Evolutionary conservation across 2,113 vertebrate genomes (phyloP).

Genomic region (Coptodon bakossiorum): DNA sequence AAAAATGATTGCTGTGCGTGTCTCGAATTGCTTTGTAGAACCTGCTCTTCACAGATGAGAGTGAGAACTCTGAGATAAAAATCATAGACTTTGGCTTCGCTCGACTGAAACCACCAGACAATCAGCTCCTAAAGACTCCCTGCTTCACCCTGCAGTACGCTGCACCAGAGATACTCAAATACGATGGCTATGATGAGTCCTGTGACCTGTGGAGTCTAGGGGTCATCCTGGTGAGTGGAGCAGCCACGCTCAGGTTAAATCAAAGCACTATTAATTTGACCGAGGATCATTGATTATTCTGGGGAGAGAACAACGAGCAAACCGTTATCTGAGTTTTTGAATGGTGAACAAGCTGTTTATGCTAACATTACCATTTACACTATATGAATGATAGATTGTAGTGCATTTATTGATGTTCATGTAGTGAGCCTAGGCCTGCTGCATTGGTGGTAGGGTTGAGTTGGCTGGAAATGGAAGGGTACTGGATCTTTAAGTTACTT

Average conservation of each 20-base stretch:
- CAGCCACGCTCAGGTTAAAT: not conserved
- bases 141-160: slow-evolving; percentile 97
- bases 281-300: not conserved
- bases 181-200: slow-evolving; percentile 93
- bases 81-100: slow-evolving; percentile 98
- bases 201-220: slow-evolving; percentile 98
- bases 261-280: not conserved
- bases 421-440: not conserved
- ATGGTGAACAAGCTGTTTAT: not conserved
- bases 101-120: slow-evolving; percentile 93
- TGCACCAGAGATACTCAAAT: slow-evolving; percentile 91
- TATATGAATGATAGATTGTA: not conserved
- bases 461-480: not conserved
- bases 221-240: slow-evolving; percentile 89
- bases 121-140: slow-evolving; percentile 94
- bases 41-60: slow-evolving; percentile 93
- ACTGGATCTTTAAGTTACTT: not conserved
- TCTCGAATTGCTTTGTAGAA: slow-evolving; percentile 76
- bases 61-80: slow-evolving; percentile 94
- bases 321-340: not conserved
- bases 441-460: not conserved
- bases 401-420: not conserved
- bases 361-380: not conserved
- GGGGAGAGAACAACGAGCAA: not conserved
- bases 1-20: slow-evolving; percentile 32